Percentiles rank a stretch among this genome's conserved stretches.
Conservation (phyloP, 2,888 invertebrate genomes). For the Plemyria rubiginata region DNA sequence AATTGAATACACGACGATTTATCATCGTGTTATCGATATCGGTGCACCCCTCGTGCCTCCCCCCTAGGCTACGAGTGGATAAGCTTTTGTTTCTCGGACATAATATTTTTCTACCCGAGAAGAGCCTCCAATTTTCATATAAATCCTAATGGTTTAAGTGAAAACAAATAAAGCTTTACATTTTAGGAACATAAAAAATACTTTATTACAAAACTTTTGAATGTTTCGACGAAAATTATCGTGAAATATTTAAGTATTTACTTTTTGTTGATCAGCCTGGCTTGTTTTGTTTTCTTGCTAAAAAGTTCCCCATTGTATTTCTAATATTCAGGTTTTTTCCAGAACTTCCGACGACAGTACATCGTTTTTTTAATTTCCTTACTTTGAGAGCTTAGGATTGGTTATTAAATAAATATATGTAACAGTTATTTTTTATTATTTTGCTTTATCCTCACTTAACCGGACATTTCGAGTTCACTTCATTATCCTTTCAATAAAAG, state of each 20-base stretch:
- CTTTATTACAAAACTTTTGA: conserved; percentile 20
- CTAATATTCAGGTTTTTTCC: too few relatives aligned
- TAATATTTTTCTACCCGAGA: conserved; percentile 44
- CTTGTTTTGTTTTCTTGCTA: too few relatives aligned
- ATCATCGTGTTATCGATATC: conserved; percentile 3
- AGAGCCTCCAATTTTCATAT: conserved; percentile 43
- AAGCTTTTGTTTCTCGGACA: conserved; percentile 43
- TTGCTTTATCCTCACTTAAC: too few relatives aligned
- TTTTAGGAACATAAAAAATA: conserved; percentile 25
- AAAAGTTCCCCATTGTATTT: too few relatives aligned
- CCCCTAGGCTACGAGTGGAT: conserved; percentile 35
- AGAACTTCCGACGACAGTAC: too few relatives aligned
- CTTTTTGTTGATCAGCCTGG: neutral
- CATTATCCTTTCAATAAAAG: neutral
- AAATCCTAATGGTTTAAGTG: conserved; percentile 45
- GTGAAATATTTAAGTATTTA: neutral
- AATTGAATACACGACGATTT: neutral
- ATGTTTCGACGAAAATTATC: neutral
- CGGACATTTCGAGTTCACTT: neutral
- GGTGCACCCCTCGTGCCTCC: conserved; percentile 9
- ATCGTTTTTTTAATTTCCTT: too few relatives aligned
- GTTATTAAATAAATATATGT: too few relatives aligned
- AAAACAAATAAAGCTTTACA: conserved; percentile 45
- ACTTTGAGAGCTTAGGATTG: too few relatives aligned
- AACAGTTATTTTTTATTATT: neutral